phyloP scores from a whole-genome alignment of 2,888 invertebrate genomes.

The Spodoptera picta region DNA sequence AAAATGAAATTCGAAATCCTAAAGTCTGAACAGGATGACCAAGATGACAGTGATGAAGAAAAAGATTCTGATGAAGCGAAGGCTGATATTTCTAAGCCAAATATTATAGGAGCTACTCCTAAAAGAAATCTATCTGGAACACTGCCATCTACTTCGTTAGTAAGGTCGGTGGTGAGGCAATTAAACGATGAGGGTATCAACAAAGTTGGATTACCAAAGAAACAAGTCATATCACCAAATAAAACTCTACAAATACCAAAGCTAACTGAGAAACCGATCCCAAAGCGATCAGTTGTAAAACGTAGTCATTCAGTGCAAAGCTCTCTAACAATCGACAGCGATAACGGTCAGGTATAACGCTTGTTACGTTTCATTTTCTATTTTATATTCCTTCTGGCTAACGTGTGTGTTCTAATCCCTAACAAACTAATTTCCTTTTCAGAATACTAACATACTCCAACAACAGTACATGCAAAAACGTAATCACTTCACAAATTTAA shows the following conservation, averaged over 20 bases:
- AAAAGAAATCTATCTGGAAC: slow-evolving; percentile 74
- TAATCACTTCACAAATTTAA: slow-evolving; percentile 87
- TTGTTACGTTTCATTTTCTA: slow-evolving; percentile 63
- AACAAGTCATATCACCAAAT: slow-evolving; percentile 82
- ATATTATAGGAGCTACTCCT: slow-evolving; percentile 84
- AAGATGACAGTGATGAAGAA: slow-evolving; percentile 52
- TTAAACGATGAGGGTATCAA: slow-evolving; percentile 81
- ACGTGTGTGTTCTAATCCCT: slow-evolving; percentile 72
- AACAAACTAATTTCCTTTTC: slow-evolving; percentile 83
- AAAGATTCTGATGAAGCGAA: slow-evolving; percentile 58
- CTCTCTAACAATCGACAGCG: slow-evolving; percentile 72
- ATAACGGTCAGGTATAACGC: slow-evolving; percentile 84
- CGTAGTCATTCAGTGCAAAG: slow-evolving; percentile 84
- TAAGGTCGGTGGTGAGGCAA: slow-evolving; percentile 81
- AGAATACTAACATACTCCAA: slow-evolving; percentile 89
- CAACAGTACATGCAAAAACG: slow-evolving; percentile 89
- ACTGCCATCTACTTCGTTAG: slow-evolving; percentile 82
- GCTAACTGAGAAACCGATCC: slow-evolving; percentile 83
- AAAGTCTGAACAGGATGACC: slow-evolving; percentile 49
- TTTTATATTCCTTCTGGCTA: slow-evolving; percentile 47
- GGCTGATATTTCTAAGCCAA: slow-evolving; percentile 72
- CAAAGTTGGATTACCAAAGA: slow-evolving; percentile 79
- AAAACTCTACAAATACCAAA: slow-evolving; percentile 87
- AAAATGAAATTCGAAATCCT: slow-evolving; percentile 55
- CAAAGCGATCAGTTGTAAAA: slow-evolving; percentile 80